Conservation (phyloP, 2,797 vertebrate genomes). For the Spinibarbus caldwelli region DNA sequence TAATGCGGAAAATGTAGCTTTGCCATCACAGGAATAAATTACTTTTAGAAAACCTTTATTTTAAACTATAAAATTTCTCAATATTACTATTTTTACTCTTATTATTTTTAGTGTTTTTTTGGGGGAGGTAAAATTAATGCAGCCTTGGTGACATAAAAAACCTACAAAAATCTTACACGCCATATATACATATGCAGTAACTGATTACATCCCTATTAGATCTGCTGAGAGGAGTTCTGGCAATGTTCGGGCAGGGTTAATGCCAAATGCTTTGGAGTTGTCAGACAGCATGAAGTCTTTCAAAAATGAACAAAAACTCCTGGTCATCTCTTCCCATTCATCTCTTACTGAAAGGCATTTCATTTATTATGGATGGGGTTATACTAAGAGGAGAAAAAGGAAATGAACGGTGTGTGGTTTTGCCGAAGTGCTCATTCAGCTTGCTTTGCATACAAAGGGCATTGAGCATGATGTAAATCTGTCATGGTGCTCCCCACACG, state of each 20-base stretch:
- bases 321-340: conserved; percentile 12
- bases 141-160: neutral
- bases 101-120: neutral
- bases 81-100: neutral
- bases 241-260: neutral
- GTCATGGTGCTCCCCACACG: conserved; percentile 35
- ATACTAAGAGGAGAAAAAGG: conserved; percentile 25
- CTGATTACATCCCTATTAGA: neutral
- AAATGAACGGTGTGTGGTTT: conserved; percentile 47
- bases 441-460: conserved; percentile 32
- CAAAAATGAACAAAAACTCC: conserved; percentile 26
- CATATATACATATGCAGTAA: neutral
- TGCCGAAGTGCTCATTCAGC: conserved; percentile 35
- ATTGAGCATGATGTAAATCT: conserved; percentile 43
- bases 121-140: neutral
- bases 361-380: conserved; percentile 38
- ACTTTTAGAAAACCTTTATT: neutral
- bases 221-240: neutral
- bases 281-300: conserved; percentile 20
- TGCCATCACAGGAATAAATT: neutral
- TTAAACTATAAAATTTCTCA: neutral
- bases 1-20: neutral
- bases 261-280: conserved; percentile 25
- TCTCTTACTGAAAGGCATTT: conserved; percentile 32
- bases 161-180: neutral